Conservation (phyloP, 2,797 vertebrate genomes). For the Catamblyrhynchus diadema region DNA sequence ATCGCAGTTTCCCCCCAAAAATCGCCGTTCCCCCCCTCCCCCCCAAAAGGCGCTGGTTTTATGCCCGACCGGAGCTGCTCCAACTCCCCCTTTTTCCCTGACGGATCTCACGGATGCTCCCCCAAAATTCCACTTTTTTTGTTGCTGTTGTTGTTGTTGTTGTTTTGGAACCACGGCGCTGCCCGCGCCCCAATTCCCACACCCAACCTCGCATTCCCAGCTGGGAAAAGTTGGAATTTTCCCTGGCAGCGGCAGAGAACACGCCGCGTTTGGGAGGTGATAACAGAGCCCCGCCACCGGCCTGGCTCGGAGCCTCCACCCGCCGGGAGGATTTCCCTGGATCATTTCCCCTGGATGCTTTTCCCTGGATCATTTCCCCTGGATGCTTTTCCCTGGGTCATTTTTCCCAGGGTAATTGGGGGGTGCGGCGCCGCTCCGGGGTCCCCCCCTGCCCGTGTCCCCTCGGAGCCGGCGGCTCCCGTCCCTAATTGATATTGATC, state of each 20-base stretch:
- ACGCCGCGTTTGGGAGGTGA: background rate
- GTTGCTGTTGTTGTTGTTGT: too few species aligned
- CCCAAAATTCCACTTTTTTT: background rate
- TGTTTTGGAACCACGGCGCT: background rate
- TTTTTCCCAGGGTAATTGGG: background rate
- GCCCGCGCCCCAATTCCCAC: background rate
- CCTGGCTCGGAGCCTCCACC: background rate
- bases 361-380: background rate
- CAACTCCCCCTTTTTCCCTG: background rate
- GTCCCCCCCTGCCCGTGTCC: background rate
- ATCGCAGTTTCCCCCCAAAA: background rate
- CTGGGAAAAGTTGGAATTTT: background rate
- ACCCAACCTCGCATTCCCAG: background rate
- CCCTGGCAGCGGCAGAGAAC: background rate
- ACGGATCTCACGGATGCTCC: background rate
- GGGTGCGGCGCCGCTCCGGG: background rate
- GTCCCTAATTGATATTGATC: conserved; percentile 86
- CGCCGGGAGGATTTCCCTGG: background rate
- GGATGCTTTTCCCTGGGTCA: background rate
- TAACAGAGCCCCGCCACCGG: rapidly evolving
- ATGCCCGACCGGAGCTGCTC: background rate
- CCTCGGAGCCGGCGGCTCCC: background rate
- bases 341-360: too few species aligned
- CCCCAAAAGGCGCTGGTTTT: background rate
- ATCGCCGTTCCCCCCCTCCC: background rate